Evolutionary conservation across 2,888 invertebrate species (phyloP), one percentile per base, ranked within the genome.

Genomic region (Luperina nickerlii): DNA sequence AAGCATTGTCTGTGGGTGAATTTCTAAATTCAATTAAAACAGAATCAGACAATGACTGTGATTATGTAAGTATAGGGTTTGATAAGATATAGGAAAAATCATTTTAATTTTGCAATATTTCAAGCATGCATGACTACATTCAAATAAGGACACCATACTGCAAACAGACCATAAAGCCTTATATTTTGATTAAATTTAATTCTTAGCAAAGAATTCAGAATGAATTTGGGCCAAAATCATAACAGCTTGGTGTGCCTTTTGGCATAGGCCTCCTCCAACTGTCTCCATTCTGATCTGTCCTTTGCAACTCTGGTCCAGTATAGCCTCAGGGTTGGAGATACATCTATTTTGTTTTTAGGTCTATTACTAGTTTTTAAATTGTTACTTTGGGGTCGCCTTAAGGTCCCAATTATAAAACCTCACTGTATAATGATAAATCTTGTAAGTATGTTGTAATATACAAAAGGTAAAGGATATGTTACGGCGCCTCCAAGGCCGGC

Each of bases 11-110:
- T 38, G 91, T 93, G 5, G 85, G 90, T 62, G 94, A 94, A 71
- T 94, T 93, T 83, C 85, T 94, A 5, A 89, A 93, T 78, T 90
- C 92, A 66, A 90, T 94, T 42, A 92, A 93, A 85, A 88, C 90
- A 38, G 92, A 93, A 77, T 76, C 83, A 76, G 90, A 92, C 68
- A 83, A 90, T 87, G 86, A 91, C 66, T 87, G 80, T 79, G 81
- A 85, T 57, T 88, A 87, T 87, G 90, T 91, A 82, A 87, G 91
- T 91, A 74, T 27, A 38, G 18, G 54, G 27, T 68, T 27, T 45
- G 8, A 45, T 32, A 3, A 57, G 54, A 24, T 57, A 20, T 20
- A 54, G 7, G 20, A 54, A 24, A 20, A 24, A 51, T 32, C 6
- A 2, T 76, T 76, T 63, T 18, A 62, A 65, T 78, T 77, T 78